Percentiles rank a stretch among this genome's conserved stretches.
These are phyloP conservation scores for Nebria brevicollis DNA, from an alignment of 2,888 invertebrate genomes.

Conservation along the genomic window DNA sequence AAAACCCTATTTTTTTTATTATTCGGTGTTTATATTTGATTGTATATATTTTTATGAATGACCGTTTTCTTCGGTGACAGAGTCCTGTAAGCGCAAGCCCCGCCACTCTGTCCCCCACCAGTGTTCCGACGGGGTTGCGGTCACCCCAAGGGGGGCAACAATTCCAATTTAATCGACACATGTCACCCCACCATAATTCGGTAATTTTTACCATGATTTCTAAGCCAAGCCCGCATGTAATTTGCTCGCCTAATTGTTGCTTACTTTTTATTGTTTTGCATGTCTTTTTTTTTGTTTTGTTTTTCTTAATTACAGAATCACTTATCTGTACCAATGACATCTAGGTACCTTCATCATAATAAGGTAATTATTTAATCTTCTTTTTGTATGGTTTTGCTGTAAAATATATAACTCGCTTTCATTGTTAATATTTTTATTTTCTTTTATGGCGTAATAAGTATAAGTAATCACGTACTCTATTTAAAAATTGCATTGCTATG, in stretches of 20 bases:
- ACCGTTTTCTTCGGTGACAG: constrained; percentile 56
- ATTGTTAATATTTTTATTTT: constrained; percentile 37
- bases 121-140: constrained; percentile 66
- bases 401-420: background rate
- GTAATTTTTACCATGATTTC: constrained; percentile 50
- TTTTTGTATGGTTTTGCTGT: background rate
- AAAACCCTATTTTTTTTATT: no score
- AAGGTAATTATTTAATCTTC: constrained; percentile 67
- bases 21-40: no score
- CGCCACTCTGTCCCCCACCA: constrained; percentile 76
- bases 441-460: no score
- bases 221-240: background rate
- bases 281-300: constrained; percentile 61
- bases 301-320: constrained; percentile 79
- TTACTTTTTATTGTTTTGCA: constrained; percentile 57
- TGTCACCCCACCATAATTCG: constrained; percentile 54
- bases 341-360: constrained; percentile 83
- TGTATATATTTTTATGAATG: no score
- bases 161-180: constrained; percentile 60
- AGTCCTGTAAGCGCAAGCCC: constrained; percentile 77
- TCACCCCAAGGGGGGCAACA: constrained; percentile 55
- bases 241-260: constrained; percentile 2
- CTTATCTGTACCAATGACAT: constrained; percentile 88
- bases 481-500: no score
- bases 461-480: no score